Conservation (phyloP, 1,140 invertebrate species). For the Trichogramma pretiosum region DNA sequence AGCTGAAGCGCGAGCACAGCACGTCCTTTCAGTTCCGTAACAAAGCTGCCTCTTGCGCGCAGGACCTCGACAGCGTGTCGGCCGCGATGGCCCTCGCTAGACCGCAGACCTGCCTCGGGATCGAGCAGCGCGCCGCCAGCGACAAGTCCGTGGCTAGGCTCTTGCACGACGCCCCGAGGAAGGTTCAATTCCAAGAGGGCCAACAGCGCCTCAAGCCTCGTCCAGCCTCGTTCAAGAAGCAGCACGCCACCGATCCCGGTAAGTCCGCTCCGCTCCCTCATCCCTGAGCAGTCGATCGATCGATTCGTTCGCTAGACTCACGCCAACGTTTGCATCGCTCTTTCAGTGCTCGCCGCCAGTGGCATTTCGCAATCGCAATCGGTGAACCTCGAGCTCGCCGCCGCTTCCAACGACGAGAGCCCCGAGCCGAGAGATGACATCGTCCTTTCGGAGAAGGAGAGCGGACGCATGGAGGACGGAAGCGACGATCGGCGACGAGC, state of each 20-base stretch:
- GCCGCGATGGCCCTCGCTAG: conserved; percentile 37
- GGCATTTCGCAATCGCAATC: neutral
- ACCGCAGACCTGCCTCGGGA: conserved; percentile 58
- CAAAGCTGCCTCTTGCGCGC: conserved; percentile 62
- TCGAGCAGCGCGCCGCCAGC: conserved; percentile 28
- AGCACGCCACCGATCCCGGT: neutral
- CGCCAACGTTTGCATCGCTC: too few species aligned
- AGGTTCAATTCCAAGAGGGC: conserved; percentile 34
- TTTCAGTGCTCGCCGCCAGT: too few species aligned
- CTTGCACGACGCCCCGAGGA: conserved; percentile 24
- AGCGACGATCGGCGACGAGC: too few species aligned
- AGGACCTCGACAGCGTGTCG: conserved; percentile 54
- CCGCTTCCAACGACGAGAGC: too few species aligned
- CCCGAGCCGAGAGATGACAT: conserved; percentile 25
- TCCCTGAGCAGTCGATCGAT: too few species aligned
- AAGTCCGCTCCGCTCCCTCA: too few species aligned
- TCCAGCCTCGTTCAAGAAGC: conserved; percentile 1
- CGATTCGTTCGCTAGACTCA: too few species aligned
- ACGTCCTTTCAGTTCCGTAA: conserved; percentile 48
- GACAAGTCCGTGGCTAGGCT: conserved; percentile 27
- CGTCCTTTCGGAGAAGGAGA: conserved; percentile 30
- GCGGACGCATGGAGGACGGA: neutral
- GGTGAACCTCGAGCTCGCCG: too few species aligned
- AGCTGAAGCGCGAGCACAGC: conserved; percentile 51
- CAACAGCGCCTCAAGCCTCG: neutral